These are phyloP conservation scores for Graphium colonna DNA, from an alignment of 2,888 invertebrate species.

Conservation along the genomic window DNA sequence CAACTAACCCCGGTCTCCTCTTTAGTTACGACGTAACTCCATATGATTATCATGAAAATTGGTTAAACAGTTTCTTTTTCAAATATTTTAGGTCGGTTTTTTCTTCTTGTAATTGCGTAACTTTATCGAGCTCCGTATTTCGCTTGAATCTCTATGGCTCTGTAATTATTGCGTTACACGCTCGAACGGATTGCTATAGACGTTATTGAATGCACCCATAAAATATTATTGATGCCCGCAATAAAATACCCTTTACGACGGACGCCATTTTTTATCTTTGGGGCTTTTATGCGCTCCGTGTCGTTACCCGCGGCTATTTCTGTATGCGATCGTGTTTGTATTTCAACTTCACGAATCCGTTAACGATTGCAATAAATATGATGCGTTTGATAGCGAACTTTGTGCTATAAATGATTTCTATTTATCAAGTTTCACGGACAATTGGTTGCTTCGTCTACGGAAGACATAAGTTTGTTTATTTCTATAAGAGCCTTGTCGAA, in stretches of 20 bases:
- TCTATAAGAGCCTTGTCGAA: no score
- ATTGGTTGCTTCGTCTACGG: no score
- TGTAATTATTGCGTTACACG: constrained; percentile 75
- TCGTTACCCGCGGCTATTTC: constrained; percentile 43
- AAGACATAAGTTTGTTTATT: no score
- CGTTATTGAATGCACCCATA: constrained; percentile 74
- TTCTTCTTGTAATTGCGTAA: no score
- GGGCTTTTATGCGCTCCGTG: constrained; percentile 45
- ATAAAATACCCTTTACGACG: constrained; percentile 69
- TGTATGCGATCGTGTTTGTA: constrained; percentile 30
- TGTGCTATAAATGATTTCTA: neutral
- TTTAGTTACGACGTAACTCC: no score
- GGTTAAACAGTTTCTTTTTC: no score
- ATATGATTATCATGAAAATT: no score
- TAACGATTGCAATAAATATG: constrained; percentile 19
- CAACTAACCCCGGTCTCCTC: no score
- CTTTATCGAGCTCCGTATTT: constrained; percentile 33
- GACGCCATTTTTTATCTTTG: constrained; percentile 51
- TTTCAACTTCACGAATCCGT: constrained; percentile 18
- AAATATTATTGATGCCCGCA: constrained; percentile 71
- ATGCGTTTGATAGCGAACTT: constrained; percentile 5
- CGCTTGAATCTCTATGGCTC: constrained; percentile 71
- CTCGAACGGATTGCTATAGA: constrained; percentile 60
- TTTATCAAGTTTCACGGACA: constrained; percentile 12
- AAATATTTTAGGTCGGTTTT: no score